These are phyloP conservation scores for Eucriotettix oculatus DNA, from an alignment of 2,888 invertebrate species.

Conservation along the genomic window DNA sequence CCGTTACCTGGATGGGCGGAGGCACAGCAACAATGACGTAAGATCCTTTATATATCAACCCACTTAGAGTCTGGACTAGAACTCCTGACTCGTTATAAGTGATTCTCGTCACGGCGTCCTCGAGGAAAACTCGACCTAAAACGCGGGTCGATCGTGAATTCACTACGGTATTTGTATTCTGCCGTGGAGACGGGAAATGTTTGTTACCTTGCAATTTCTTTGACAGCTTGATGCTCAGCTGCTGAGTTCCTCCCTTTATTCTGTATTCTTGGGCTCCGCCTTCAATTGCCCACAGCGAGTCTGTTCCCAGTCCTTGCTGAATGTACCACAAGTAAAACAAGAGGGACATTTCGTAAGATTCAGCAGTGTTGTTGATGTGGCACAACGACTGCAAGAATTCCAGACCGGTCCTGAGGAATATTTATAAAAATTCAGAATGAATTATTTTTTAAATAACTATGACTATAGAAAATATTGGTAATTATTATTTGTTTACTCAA, in stretches of 20 bases:
- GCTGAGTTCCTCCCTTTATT: slow-evolving; percentile 26
- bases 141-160: not conserved
- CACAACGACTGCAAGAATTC: slow-evolving; percentile 10
- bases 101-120: slow-evolving; percentile 20
- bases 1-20: slow-evolving; percentile 16
- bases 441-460: too few relatives aligned
- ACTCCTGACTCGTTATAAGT: slow-evolving; percentile 17
- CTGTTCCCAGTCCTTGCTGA: slow-evolving; percentile 14
- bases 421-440: too few relatives aligned
- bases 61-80: slow-evolving; percentile 17
- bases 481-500: too few relatives aligned
- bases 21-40: slow-evolving; percentile 23
- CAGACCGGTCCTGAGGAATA: slow-evolving; percentile 8
- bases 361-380: slow-evolving; percentile 11
- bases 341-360: slow-evolving; percentile 15
- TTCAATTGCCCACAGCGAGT: slow-evolving; percentile 13
- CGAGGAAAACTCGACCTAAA: slow-evolving; percentile 17
- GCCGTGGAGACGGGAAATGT: not conserved
- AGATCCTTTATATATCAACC: slow-evolving; percentile 13
- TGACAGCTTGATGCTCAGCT: slow-evolving; percentile 23
- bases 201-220: slow-evolving; percentile 19
- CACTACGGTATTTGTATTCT: too few relatives aligned
- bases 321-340: slow-evolving; percentile 19
- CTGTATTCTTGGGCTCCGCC: slow-evolving; percentile 24
- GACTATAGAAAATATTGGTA: too few relatives aligned